Evolutionary conservation across 2,888 invertebrate genomes (phyloP), one percentile per base, ranked within the genome.

Genomic region (Dynastes tityus): DNA sequence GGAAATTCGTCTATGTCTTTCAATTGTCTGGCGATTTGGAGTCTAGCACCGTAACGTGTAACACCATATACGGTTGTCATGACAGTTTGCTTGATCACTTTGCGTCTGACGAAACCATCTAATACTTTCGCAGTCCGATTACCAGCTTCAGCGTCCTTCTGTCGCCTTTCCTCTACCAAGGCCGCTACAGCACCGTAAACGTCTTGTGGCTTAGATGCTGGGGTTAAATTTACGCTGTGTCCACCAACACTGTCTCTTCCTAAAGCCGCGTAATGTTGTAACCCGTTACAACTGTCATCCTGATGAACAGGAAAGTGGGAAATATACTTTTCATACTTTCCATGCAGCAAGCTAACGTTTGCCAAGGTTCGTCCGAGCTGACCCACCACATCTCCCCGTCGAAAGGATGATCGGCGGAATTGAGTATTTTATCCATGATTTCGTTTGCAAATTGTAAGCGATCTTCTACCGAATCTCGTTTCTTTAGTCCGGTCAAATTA

Each of bases 51-150:
- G 87, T 94, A 99, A 80, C 92, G 91, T 0, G 99, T 99, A 6
- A 99, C 99, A 0, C 99, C 99, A 86, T 99, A 99, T 22, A 99
- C 99, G 0, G 98, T 98, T 0, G 99, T 99, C 99, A 99, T 99
- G 4, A 99, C 96, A 0, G 99, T 99, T 90, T 99, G 99, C 86
- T 99, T 99, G 86, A 99, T 97, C 2, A 98, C 97, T 90, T 98
- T 98, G 80, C 98, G 91, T 8, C 92, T 92, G 27, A 99, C 93
- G 87, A 94, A 95, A 11, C 95, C 95, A 65, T 87, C 85, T 16
- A 89, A 79, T 29, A 85, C 55, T 82, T 87, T 86, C 0, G 89
- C 88, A 67, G 88, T 83, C 86, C 92, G 90, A 0, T 93, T 84
- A 0, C 95, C 96, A 63, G 91, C 91, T 1, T 89, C 91, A 0